These are phyloP conservation scores for Hippoglossus stenolepis DNA, from an alignment of 2,113 vertebrate species.

Conservation along the genomic window DNA sequence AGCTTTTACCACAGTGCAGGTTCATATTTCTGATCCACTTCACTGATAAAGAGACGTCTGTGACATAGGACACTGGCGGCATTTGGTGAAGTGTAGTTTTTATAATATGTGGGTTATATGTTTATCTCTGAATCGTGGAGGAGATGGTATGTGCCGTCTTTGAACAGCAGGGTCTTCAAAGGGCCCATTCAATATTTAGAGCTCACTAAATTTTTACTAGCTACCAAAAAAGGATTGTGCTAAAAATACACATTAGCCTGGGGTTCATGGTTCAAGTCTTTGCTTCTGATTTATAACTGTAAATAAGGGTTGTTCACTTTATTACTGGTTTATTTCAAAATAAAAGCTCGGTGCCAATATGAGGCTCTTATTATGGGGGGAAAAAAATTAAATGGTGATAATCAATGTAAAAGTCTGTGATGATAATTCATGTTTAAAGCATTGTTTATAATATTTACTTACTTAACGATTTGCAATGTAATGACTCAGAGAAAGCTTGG, in stretches of 20 bases:
- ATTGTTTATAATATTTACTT: neutral
- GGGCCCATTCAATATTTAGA: conserved; percentile 53
- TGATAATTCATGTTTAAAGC: neutral
- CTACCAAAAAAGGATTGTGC: conserved; percentile 2
- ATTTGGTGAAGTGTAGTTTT: neutral
- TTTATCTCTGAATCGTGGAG: conserved; percentile 3
- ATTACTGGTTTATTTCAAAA: neutral
- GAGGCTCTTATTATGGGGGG: neutral
- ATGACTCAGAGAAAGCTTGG: neutral
- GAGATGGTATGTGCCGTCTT: conserved; percentile 1
- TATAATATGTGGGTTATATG: neutral
- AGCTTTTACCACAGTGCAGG: conserved; percentile 22
- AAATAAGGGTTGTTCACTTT: neutral
- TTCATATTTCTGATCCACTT: conserved; percentile 56
- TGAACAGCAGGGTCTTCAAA: conserved; percentile 16
- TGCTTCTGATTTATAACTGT: neutral
- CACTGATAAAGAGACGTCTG: conserved; percentile 13
- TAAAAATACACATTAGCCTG: conserved; percentile 50
- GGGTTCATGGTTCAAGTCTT: neutral
- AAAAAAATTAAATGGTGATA: neutral
- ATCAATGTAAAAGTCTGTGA: no score
- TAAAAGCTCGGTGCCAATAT: neutral
- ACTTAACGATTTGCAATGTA: neutral
- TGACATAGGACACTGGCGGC: neutral
- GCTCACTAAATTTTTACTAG: conserved; percentile 13